Conservation (phyloP, 2,888 invertebrate genomes). For the Drosophila nr. medialis region DNA sequence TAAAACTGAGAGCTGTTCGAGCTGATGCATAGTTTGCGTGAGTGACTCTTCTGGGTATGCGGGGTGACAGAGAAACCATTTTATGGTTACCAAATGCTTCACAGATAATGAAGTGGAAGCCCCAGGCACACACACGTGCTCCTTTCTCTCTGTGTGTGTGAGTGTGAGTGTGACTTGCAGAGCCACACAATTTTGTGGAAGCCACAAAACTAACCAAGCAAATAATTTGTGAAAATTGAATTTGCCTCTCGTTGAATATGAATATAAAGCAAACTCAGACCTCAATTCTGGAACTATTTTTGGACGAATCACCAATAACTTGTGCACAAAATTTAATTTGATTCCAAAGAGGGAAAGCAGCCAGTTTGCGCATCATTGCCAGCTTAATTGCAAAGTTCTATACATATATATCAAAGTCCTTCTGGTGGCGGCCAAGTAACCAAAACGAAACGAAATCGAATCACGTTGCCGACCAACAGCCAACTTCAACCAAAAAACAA, state of each 20-base stretch:
- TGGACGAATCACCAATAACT: constrained; percentile 61
- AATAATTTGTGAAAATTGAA: constrained; percentile 79
- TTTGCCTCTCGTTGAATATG: constrained; percentile 71
- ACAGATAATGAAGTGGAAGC: constrained; percentile 75
- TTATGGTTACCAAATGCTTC: constrained; percentile 47
- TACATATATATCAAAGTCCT: constrained; percentile 55
- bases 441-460: constrained; percentile 73
- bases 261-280: constrained; percentile 51
- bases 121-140: constrained; percentile 32
- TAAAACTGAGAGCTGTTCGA: constrained; percentile 4
- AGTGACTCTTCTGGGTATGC: background rate
- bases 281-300: constrained; percentile 3
- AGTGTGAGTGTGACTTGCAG: constrained; percentile 15
- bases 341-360: constrained; percentile 39
- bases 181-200: constrained; percentile 72
- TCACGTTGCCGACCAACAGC: constrained; percentile 58
- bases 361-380: constrained; percentile 69
- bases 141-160: background rate
- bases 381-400: constrained; percentile 69
- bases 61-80: constrained; percentile 19
- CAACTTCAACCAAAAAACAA: constrained; percentile 40
- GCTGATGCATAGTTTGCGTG: constrained; percentile 7
- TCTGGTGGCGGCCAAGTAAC: constrained; percentile 48
- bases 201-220: constrained; percentile 80
- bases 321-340: constrained; percentile 71